These are phyloP conservation scores for Netelia fuscicornis DNA, from an alignment of 2,888 invertebrate genomes.

Conservation along the genomic window DNA sequence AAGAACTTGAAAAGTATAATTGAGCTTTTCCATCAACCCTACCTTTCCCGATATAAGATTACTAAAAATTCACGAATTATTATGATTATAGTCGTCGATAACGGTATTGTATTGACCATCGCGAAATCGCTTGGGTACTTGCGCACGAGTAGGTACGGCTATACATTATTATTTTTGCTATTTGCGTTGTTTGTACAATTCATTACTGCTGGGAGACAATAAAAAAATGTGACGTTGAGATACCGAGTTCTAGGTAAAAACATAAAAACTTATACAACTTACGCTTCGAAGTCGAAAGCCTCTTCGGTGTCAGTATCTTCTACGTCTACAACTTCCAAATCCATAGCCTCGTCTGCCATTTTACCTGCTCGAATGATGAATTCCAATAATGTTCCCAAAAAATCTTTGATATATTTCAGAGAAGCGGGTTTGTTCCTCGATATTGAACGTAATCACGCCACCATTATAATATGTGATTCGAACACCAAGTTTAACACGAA, in stretches of 20 bases:
- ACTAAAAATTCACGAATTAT: constrained; percentile 6
- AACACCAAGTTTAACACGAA: constrained; percentile 17
- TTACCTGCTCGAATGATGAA: constrained; percentile 30
- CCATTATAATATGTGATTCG: constrained; percentile 19
- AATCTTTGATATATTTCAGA: neutral
- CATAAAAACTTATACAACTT: constrained; percentile 28
- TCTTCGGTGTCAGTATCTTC: constrained; percentile 36
- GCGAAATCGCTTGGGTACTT: constrained; percentile 32
- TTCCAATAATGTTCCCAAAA: constrained; percentile 23
- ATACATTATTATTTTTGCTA: constrained; percentile 6
- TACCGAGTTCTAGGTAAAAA: constrained; percentile 12
- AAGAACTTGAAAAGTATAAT: constrained; percentile 18
- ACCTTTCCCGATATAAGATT: neutral
- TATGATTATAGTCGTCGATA: neutral
- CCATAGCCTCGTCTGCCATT: constrained; percentile 68
- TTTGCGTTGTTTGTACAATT: neutral
- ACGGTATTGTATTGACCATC: constrained; percentile 25
- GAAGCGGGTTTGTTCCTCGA: neutral
- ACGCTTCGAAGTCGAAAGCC: constrained; percentile 28
- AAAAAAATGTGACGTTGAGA: constrained; percentile 1
- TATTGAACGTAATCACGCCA: constrained; percentile 1
- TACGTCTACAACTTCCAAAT: constrained; percentile 60
- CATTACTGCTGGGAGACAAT: neutral
- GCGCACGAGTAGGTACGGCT: constrained; percentile 19
- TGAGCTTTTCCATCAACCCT: neutral